These are phyloP conservation scores for Halictus ligatus DNA, from an alignment of 2,888 invertebrate genomes.

Conservation along the genomic window DNA sequence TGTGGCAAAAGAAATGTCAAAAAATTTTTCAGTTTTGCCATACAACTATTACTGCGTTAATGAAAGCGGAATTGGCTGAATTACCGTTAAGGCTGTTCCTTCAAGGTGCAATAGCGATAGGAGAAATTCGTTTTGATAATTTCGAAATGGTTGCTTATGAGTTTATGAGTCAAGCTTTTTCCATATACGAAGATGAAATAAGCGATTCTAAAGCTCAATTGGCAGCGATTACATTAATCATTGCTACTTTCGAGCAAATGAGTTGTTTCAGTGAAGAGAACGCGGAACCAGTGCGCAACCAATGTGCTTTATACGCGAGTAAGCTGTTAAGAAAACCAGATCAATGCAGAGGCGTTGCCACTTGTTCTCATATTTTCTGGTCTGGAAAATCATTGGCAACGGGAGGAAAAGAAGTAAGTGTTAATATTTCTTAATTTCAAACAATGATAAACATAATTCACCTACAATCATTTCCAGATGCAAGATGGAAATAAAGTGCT, in stretches of 20 bases:
- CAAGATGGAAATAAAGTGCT: conserved; percentile 96
- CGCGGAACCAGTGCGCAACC: conserved; percentile 97
- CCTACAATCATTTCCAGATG: conserved; percentile 85
- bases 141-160: conserved; percentile 99
- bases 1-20: conserved; percentile 99
- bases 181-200: conserved; percentile 99
- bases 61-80: conserved; percentile 97
- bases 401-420: conserved; percentile 84
- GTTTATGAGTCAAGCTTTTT: conserved; percentile 98
- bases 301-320: conserved; percentile 97
- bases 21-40: conserved; percentile 99
- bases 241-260: conserved; percentile 97
- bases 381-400: conserved; percentile 89
- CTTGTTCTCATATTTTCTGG: conserved; percentile 99
- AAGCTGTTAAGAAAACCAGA: conserved; percentile 99
- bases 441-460: background rate
- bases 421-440: background rate
- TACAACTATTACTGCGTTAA: conserved; percentile 96
- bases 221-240: conserved; percentile 97
- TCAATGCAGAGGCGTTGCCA: conserved; percentile 97
- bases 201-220: conserved; percentile 98
- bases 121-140: conserved; percentile 96
- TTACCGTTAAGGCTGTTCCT: conserved; percentile 96
- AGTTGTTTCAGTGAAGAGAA: conserved; percentile 98
- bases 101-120: conserved; percentile 97